Base-by-base conservation (phyloP, 30 jellyfish, hydroid and myxozoan species). In the Pelagia noctiluca region DNA sequence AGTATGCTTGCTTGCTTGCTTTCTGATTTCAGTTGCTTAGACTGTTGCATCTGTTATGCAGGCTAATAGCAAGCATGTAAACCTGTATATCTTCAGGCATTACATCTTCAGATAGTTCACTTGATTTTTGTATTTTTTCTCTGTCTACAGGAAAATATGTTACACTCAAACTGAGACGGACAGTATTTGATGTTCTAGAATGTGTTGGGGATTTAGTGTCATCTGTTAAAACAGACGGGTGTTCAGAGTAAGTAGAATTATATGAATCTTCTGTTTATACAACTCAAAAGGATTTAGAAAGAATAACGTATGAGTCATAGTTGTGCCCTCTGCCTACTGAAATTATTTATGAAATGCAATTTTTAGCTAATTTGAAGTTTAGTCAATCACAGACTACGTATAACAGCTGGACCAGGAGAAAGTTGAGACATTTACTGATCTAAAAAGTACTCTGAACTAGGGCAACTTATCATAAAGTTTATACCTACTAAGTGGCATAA, bases 191-290 rank as follows among this genome's bases (percentile, higher is more conserved):
- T 24, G 60, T 69, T 2, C 70, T 80, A 19, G 76, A 80, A 47
- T 80, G 76, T 21, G 75, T 80, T 37, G 66, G 33, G 50, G 83
- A 68, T 21, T 80, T 80, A 12, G 50, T 80, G 7, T 62, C 35
- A 23, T 80, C 90, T 2, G 64, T 80, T 31, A 80, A 65, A 65
- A 34, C 76, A 25, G 83, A 64, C 16, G 83, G 83, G 29, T 63
- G 52, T 50, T 80, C 90, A 29, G 90, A 80, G 90, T 80, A 80
- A 61, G 90, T 69, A 52, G 12, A 8, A 52, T 42, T 42, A 42
- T 16, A 42, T 42, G 57, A 5, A 42, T 42, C 8, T 42, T 42
- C 8, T 5, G 8, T 42, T 16, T 42, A 8, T 42, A 42, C 16
- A 42, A 42, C 16, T 42, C 57, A 42, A 5, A 42, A 42, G 16